A percentile compares a stretch with the other conserved stretches of the same genome.
phyloP scores from a whole-genome alignment of 2,797 vertebrate species.

The Emydoidea blandingii region DNA sequence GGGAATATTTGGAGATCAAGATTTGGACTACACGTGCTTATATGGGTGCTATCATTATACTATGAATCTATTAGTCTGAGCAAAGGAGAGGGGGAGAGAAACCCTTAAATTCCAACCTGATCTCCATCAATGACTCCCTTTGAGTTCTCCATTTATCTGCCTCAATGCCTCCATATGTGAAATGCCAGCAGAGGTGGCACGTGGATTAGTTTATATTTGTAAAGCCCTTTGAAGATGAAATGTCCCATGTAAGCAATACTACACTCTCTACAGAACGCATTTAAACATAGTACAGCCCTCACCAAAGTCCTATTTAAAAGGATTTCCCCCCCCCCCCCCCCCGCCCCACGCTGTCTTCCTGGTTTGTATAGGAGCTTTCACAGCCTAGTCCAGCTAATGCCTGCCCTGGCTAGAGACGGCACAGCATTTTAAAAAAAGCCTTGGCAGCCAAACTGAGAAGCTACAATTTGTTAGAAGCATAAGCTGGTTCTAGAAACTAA shows the following conservation, averaged over 20 bases:
- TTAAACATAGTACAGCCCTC: not conserved
- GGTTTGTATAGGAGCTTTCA: not conserved
- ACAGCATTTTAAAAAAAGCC: not conserved
- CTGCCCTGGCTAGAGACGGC: not conserved
- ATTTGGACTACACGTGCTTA: too few species aligned
- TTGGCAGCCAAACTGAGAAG: not conserved
- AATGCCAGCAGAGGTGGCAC: not conserved
- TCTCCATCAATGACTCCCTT: not conserved
- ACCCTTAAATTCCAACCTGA: too few species aligned
- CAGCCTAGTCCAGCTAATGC: not conserved
- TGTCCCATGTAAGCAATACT: rapidly evolving
- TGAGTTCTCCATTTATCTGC: rapidly evolving
- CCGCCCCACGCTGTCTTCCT: not conserved
- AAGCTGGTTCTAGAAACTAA: conserved; percentile 1
- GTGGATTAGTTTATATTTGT: not conserved
- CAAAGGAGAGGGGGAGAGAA: too few species aligned
- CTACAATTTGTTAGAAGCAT: not conserved
- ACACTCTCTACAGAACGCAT: not conserved
- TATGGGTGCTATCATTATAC: too few species aligned
- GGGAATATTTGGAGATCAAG: not conserved
- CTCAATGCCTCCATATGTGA: not conserved
- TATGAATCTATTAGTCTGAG: too few species aligned
- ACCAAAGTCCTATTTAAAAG: not conserved
- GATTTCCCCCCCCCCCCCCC: too few species aligned
- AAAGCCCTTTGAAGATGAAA: not conserved